A percentile compares a stretch with the other conserved stretches of the same genome.
These are phyloP conservation scores for Dicranocentrus wangi DNA, from an alignment of 2,888 invertebrate species.

Conservation along the genomic window DNA sequence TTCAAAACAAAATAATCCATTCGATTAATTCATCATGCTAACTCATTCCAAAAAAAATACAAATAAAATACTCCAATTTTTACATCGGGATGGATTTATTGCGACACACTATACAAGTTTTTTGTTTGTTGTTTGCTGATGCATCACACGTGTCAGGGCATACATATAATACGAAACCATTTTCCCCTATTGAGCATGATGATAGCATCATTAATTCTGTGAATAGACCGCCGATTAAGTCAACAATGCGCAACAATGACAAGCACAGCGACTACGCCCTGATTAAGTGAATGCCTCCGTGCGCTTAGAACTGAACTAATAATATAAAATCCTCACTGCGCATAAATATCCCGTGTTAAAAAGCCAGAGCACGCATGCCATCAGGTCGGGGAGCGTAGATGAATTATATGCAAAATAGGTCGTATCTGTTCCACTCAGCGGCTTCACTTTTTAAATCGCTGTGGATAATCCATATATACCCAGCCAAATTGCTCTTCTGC, in stretches of 20 bases:
- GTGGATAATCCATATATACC: slow-evolving; percentile 20
- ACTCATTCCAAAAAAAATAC: not conserved
- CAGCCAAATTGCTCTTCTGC: not conserved
- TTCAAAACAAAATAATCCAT: not conserved
- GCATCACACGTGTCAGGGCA: slow-evolving; percentile 26
- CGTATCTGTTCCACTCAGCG: not conserved
- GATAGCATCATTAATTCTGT: slow-evolving; percentile 40
- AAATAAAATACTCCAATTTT: not conserved
- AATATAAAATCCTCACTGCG: no score
- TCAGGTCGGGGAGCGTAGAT: not conserved
- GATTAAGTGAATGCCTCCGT: not conserved
- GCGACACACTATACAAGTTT: slow-evolving; percentile 25
- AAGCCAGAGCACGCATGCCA: no score
- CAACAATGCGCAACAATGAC: slow-evolving; percentile 32
- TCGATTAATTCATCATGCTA: slow-evolving; percentile 5
- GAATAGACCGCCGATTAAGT: not conserved
- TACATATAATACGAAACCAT: no score
- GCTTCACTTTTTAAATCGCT: no score
- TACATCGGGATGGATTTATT: slow-evolving; percentile 13
- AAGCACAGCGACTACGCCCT: slow-evolving; percentile 49
- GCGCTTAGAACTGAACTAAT: no score
- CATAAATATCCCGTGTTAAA: no score
- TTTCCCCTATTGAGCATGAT: not conserved
- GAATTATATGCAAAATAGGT: slow-evolving; percentile 5
- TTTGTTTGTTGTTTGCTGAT: not conserved